Conservation (phyloP, 2,797 vertebrate genomes). For the Sarcophilus harrisii region DNA sequence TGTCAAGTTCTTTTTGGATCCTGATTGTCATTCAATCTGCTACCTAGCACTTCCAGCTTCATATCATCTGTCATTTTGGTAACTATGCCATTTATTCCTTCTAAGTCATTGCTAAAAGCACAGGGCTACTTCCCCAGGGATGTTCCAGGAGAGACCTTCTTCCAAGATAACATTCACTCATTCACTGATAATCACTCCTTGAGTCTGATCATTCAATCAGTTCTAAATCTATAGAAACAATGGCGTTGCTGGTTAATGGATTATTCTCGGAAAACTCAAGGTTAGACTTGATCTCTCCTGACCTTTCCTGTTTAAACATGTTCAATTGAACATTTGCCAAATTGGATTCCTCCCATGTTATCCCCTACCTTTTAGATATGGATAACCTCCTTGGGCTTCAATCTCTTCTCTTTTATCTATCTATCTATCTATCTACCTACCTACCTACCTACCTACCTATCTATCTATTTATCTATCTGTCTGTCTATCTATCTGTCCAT, state of each 20-base stretch:
- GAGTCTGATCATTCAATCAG: background rate
- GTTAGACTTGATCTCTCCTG: background rate
- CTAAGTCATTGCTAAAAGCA: background rate
- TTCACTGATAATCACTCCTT: background rate
- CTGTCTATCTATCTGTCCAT: no score
- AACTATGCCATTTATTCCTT: background rate
- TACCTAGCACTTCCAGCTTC: background rate
- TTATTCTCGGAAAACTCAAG: background rate
- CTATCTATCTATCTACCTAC: no score
- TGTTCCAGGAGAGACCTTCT: background rate
- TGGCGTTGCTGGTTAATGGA: background rate
- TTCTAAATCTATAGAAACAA: background rate
- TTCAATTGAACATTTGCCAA: conserved; percentile 33
- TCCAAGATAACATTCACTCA: background rate
- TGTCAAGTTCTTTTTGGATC: background rate
- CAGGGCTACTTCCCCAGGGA: background rate
- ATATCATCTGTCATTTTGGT: background rate
- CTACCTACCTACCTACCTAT: no score
- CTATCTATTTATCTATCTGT: no score
- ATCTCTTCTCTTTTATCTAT: background rate
- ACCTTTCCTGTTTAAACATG: conserved; percentile 38
- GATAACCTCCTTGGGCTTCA: background rate
- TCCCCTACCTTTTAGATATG: conserved; percentile 34
- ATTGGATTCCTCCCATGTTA: background rate
- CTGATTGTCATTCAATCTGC: background rate